Percentiles rank a stretch among this genome's conserved stretches.
Conservation (phyloP, 2,797 vertebrate genomes). For the Pelodytes ibericus region DNA sequence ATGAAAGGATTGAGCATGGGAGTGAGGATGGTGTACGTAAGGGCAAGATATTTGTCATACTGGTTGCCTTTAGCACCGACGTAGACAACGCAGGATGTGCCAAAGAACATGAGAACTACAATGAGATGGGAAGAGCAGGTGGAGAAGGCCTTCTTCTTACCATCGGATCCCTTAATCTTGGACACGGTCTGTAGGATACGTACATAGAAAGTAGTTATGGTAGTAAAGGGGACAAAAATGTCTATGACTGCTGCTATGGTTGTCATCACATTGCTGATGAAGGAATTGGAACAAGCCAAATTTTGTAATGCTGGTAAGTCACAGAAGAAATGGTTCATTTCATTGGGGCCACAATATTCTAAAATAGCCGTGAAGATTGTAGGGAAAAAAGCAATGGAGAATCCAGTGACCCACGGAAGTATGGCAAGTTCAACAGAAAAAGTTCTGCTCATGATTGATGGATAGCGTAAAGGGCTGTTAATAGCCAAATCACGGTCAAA, state of each 20-base stretch:
- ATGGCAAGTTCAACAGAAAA: background rate
- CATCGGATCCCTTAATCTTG: background rate
- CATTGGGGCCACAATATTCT: conserved; percentile 26
- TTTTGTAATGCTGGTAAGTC: conserved; percentile 24
- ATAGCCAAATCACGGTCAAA: conserved; percentile 37
- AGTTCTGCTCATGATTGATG: conserved; percentile 3
- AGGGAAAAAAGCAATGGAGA: conserved; percentile 7
- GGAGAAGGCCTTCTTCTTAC: conserved; percentile 28
- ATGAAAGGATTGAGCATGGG: conserved; percentile 29
- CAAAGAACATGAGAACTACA: conserved; percentile 23
- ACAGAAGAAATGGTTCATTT: conserved; percentile 35
- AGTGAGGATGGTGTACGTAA: conserved; percentile 12
- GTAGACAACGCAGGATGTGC: conserved; percentile 25
- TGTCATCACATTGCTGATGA: conserved; percentile 2
- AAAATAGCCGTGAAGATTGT: background rate
- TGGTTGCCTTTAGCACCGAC: conserved; percentile 16
- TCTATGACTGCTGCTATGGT: background rate
- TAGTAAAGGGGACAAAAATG: conserved; percentile 1
- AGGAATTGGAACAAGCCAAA: conserved; percentile 18
- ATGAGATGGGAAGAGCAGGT: conserved; percentile 45
- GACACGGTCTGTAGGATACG: conserved; percentile 1
- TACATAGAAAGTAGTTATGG: conserved; percentile 13
- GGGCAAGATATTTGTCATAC: conserved; percentile 31
- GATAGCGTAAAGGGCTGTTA: conserved; percentile 27
- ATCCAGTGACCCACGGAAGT: conserved; percentile 18